Conservation (phyloP, 1,140 invertebrate genomes). For the Pinna nobilis region DNA sequence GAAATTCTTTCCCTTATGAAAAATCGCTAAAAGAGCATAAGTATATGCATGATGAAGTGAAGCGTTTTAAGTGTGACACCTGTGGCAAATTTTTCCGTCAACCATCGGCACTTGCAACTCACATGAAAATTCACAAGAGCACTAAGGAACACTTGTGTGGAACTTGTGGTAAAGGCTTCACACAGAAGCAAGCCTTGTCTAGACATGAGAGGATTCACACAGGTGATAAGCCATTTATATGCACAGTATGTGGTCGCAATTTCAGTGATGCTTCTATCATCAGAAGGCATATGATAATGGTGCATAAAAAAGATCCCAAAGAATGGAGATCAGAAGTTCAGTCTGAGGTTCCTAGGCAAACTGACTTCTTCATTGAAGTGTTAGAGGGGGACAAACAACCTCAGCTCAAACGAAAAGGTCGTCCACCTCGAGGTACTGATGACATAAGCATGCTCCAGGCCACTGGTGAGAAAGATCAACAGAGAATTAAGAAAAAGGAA, state of each 20-base stretch:
- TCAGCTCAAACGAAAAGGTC: slow-evolving; percentile 1
- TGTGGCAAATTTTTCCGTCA: slow-evolving; percentile 66
- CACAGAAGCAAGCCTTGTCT: slow-evolving; percentile 65
- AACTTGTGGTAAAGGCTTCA: slow-evolving; percentile 70
- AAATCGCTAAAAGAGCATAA: slow-evolving; percentile 64
- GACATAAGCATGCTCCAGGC: too few species aligned
- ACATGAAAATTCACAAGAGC: slow-evolving; percentile 65
- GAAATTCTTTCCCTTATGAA: slow-evolving; percentile 63
- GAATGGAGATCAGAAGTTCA: slow-evolving; percentile 24
- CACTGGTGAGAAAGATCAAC: too few species aligned
- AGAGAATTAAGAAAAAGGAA: too few species aligned
- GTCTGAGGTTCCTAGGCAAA: not conserved
- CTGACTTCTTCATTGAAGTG: not conserved
- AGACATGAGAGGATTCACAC: slow-evolving; percentile 69
- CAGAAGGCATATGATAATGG: slow-evolving; percentile 68
- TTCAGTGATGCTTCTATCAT: slow-evolving; percentile 70
- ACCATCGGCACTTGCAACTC: slow-evolving; percentile 60
- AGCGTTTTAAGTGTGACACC: slow-evolving; percentile 59
- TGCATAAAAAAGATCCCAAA: slow-evolving; percentile 55
- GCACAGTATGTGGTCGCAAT: slow-evolving; percentile 57
- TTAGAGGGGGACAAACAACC: not conserved
- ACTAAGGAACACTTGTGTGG: slow-evolving; percentile 64
- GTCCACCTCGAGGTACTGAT: not conserved
- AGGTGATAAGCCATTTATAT: slow-evolving; percentile 69
- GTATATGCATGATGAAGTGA: slow-evolving; percentile 62